Evolutionary conservation across 2,113 vertebrate genomes (phyloP).

Genomic region (Anguilla rostrata): DNA sequence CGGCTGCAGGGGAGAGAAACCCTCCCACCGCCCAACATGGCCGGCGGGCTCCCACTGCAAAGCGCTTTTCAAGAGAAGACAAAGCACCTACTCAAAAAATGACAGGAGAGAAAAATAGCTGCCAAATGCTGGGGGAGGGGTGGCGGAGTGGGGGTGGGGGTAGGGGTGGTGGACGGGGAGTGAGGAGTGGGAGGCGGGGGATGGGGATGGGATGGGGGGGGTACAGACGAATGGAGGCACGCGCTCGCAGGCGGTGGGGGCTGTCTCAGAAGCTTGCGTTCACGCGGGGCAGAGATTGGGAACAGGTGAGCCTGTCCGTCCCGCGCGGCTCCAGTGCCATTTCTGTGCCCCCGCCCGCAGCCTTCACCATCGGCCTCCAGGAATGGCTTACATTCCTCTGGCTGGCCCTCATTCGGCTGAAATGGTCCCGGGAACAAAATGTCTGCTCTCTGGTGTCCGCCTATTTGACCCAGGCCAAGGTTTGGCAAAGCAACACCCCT

Average conservation of each 20-base stretch:
- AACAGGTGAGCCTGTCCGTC: conserved; percentile 47
- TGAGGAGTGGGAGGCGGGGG: background rate
- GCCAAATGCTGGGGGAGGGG: conserved; percentile 11
- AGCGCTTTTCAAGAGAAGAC: conserved; percentile 28
- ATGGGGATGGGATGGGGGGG: background rate
- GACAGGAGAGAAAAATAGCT: conserved; percentile 28
- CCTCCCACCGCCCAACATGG: conserved; percentile 18
- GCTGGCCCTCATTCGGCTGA: background rate
- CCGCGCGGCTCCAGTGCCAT: conserved; percentile 20
- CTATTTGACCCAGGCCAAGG: background rate
- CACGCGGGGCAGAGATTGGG: conserved; percentile 36
- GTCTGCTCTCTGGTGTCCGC: background rate
- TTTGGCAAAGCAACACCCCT: too few relatives aligned
- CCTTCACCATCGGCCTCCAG: conserved; percentile 35
- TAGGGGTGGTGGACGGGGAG: too few relatives aligned
- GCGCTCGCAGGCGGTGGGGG: background rate
- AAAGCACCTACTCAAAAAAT: conserved; percentile 23
- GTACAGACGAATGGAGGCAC: background rate
- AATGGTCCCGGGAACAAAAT: background rate
- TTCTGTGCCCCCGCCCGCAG: conserved; percentile 37
- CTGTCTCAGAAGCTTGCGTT: conserved; percentile 1
- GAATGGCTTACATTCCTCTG: background rate
- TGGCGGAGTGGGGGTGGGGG: background rate
- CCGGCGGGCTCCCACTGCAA: conserved; percentile 25
- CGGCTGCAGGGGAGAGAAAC: conserved; percentile 27